Conservation (phyloP, 1,140 invertebrate species). For the Aphis craccivora region DNA sequence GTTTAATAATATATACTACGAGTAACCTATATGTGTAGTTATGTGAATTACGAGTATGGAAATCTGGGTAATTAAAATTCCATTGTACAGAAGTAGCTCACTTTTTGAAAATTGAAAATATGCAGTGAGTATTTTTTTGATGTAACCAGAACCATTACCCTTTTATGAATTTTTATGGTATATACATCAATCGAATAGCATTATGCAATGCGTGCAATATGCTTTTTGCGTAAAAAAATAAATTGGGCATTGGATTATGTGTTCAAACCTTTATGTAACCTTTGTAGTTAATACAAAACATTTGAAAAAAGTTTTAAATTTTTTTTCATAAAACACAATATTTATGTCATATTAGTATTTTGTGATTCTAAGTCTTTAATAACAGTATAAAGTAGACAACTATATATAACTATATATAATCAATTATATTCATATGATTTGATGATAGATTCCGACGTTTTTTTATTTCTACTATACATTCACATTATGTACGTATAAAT, state of each 20-base stretch:
- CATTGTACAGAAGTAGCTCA: neutral
- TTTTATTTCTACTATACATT: neutral
- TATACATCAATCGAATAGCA: neutral
- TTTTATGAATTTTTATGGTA: neutral
- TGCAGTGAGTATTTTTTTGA: neutral
- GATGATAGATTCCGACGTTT: neutral
- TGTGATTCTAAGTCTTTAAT: neutral
- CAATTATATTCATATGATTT: neutral
- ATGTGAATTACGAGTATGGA: neutral
- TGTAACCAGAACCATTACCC: neutral
- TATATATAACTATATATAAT: neutral
- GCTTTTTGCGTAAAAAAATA: neutral
- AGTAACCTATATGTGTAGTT: neutral
- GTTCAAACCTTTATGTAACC: neutral
- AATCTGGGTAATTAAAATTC: neutral
- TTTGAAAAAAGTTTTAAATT: neutral
- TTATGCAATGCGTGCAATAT: neutral
- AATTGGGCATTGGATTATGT: neutral
- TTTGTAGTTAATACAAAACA: neutral
- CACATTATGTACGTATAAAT: neutral
- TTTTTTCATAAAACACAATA: neutral
- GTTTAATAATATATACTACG: too few relatives aligned
- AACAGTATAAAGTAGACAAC: neutral
- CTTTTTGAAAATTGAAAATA: too few relatives aligned
- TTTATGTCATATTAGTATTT: neutral